Conservation (phyloP, 2,113 vertebrate genomes). For the Apeltes quadracus region DNA sequence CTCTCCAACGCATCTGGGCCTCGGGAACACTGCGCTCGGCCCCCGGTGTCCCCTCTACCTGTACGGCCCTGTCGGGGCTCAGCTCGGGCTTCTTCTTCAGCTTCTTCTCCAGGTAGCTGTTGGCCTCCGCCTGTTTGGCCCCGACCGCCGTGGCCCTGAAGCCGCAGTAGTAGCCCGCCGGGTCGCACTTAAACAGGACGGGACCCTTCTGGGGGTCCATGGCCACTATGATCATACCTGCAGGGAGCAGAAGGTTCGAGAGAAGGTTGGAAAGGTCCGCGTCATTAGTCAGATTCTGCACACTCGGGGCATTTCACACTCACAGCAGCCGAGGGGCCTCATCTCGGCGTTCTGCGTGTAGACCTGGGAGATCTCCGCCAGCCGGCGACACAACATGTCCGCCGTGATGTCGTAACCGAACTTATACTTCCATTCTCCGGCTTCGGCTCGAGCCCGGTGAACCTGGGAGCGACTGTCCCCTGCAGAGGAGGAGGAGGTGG, state of each 20-base stretch:
- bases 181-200: slow-evolving; percentile 82
- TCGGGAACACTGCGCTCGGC: too few relatives aligned
- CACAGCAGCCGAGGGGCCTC: slow-evolving; percentile 85
- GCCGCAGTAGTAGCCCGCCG: slow-evolving; percentile 83
- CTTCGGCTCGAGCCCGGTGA: slow-evolving; percentile 81
- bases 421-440: slow-evolving; percentile 84
- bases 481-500: slow-evolving; percentile 29
- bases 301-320: slow-evolving; percentile 67
- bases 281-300: neutral
- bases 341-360: slow-evolving; percentile 86
- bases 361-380: slow-evolving; percentile 84
- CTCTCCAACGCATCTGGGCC: neutral
- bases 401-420: slow-evolving; percentile 82
- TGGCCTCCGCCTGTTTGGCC: slow-evolving; percentile 81
- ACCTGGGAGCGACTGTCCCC: slow-evolving; percentile 84
- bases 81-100: slow-evolving; percentile 80
- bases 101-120: slow-evolving; percentile 83
- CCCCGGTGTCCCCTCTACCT: slow-evolving; percentile 60
- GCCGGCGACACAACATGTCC: slow-evolving; percentile 79
- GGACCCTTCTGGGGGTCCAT: slow-evolving; percentile 81
- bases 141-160: slow-evolving; percentile 80
- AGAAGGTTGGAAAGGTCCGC: neutral
- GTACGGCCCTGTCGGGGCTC: slow-evolving; percentile 68
- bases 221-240: slow-evolving; percentile 82
- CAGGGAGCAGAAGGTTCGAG: too few relatives aligned